A percentile compares a stretch with the other conserved stretches of the same genome.
phyloP scores from a whole-genome alignment of 2,113 vertebrate genomes.

The Nerophis ophidion region DNA sequence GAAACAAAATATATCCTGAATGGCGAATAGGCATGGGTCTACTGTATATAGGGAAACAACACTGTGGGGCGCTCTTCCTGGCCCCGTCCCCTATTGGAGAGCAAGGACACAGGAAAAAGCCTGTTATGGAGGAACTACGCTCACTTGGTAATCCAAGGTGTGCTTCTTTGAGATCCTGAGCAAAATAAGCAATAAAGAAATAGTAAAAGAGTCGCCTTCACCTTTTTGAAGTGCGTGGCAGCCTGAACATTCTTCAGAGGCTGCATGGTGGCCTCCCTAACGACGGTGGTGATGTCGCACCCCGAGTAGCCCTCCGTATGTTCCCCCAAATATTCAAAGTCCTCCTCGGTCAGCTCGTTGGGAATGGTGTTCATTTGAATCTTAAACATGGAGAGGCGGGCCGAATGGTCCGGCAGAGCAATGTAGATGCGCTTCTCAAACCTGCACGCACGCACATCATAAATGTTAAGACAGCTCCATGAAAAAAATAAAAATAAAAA shows the following conservation, averaged over 20 bases:
- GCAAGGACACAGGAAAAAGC: no score
- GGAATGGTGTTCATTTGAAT: slow-evolving; percentile 85
- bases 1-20: no score
- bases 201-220: slow-evolving; percentile 32
- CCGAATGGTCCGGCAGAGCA: slow-evolving; percentile 85
- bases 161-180: no score
- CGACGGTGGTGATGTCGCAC: slow-evolving; percentile 86
- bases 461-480: slow-evolving; percentile 32
- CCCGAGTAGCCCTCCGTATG: slow-evolving; percentile 87
- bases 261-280: slow-evolving; percentile 91
- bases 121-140: no score
- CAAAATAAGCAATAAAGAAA: no score
- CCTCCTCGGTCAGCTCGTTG: slow-evolving; percentile 70
- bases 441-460: slow-evolving; percentile 31
- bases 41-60: no score
- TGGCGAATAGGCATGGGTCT: no score
- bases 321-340: slow-evolving; percentile 77
- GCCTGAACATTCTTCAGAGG: slow-evolving; percentile 89
- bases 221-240: slow-evolving; percentile 89
- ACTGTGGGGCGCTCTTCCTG: no score
- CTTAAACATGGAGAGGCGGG: slow-evolving; percentile 84
- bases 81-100: no score
- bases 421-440: slow-evolving; percentile 96
- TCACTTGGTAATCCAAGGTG: no score
- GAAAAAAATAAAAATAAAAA: background rate